Conservation (phyloP, 2,797 vertebrate genomes). For the Gymnothorax javanicus region DNA sequence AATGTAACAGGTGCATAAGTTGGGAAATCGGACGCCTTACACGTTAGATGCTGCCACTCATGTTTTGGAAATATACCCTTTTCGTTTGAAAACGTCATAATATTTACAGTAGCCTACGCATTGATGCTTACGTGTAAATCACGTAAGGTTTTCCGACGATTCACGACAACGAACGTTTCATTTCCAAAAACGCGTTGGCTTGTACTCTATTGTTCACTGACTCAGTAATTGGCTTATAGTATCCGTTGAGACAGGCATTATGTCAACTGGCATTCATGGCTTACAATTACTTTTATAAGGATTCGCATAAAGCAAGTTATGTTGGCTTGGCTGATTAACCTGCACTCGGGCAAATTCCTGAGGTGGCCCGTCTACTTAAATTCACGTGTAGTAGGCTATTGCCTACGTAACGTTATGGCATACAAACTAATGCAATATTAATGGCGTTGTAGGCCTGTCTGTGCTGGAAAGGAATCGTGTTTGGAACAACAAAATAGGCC, state of each 20-base stretch:
- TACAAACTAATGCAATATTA: not conserved
- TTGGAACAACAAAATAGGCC: not conserved
- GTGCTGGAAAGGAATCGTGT: not conserved
- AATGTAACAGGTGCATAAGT: conserved; percentile 7
- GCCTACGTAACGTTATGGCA: not conserved
- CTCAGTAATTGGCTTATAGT: conserved; percentile 12
- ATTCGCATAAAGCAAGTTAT: not conserved
- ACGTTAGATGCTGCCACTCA: conserved; percentile 35
- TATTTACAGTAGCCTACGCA: not conserved
- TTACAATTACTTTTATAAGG: not conserved
- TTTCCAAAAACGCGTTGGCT: not conserved
- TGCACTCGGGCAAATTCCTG: too few relatives aligned
- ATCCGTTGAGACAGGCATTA: not conserved
- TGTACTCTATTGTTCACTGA: not conserved
- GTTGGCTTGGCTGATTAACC: not conserved
- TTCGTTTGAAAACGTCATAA: not conserved
- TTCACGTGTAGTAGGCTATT: too few relatives aligned
- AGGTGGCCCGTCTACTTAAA: too few relatives aligned
- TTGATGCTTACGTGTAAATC: not conserved
- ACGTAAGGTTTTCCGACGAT: not conserved
- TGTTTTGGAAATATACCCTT: conserved; percentile 8
- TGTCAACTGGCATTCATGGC: too few relatives aligned
- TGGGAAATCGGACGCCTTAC: conserved; percentile 38
- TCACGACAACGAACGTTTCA: not conserved
- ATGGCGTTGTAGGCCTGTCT: not conserved